Conservation (phyloP, 2,113 vertebrate species). For the Heloderma charlesbogerti region DNA sequence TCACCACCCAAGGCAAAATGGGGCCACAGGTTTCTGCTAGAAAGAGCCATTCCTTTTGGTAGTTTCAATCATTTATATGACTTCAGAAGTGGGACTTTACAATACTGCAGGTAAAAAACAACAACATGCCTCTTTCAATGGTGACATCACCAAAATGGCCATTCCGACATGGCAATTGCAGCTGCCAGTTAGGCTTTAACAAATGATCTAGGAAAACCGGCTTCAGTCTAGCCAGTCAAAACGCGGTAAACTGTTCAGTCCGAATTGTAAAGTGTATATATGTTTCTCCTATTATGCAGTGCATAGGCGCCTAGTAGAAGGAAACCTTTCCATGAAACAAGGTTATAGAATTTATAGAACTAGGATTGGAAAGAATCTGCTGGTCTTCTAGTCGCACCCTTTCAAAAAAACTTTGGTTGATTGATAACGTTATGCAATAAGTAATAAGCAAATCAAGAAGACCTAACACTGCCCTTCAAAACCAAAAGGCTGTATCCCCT, state of each 20-base stretch:
- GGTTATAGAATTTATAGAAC: neutral
- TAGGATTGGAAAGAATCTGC: neutral
- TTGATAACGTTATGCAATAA: neutral
- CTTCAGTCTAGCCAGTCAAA: conserved; percentile 54
- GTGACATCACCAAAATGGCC: conserved; percentile 39
- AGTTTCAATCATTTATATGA: conserved; percentile 39
- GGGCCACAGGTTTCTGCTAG: conserved; percentile 20
- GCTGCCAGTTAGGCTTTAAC: conserved; percentile 65
- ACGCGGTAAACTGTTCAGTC: conserved; percentile 40
- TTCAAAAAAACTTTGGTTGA: neutral
- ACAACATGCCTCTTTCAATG: conserved; percentile 30
- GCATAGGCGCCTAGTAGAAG: neutral
- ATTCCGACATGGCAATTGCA: conserved; percentile 56
- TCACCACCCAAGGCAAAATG: conserved; percentile 9
- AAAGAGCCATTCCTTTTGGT: conserved; percentile 18
- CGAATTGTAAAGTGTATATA: conserved; percentile 19
- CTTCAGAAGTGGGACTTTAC: conserved; percentile 46
- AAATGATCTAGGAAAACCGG: conserved; percentile 58
- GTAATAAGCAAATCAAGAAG: neutral
- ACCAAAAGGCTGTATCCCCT: neutral
- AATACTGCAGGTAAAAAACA: conserved; percentile 43
- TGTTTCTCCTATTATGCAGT: neutral
- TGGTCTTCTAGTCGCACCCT: neutral
- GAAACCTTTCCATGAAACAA: neutral
- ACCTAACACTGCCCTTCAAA: neutral